Base-by-base conservation (phyloP, 1,140 invertebrate genomes). In the Steinernema feltiae region DNA sequence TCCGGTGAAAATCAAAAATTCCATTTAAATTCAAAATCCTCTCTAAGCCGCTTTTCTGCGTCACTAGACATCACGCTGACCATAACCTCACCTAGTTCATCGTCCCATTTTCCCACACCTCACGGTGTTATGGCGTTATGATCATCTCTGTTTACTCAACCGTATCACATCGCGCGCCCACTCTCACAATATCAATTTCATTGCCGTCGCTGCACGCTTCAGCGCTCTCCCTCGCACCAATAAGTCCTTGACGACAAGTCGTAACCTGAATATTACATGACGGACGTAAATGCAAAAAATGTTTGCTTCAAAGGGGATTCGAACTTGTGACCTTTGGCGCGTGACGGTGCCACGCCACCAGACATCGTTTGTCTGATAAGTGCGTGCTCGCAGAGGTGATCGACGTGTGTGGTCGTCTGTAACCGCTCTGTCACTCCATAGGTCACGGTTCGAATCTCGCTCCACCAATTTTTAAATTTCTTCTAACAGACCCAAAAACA, bases 61-160 rank as follows among this genome's bases (percentile, higher is more conserved):
- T 7, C 18, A 7, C 7, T 18, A 41, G 35, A 7, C 7, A 41
- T 41, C 7, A 41, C 18, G 7, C 18, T 18, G 7, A 41, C 35
- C 18, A 41, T 41, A 18, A 41, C 35, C 35, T 41, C 18, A 18
- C 35, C 35, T 3, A 63, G 53, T 63, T 63, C 53, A 63, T 27
- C 24, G 53, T 27, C 53, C 53, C 53, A 63, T 63, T 63, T 63
- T 63, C 53, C 53, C 53, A 63, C 53, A 63, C 53, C 53, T 63
- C 53, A 21, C 24, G 24, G 53, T 27, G 53, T 27, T 63, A 63
- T 63, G 53, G n/a, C n/a, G n/a, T n/a, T n/a, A n/a, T n/a, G n/a
- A n/a, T n/a, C n/a, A 63, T 63, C 53, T 27, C 53, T 63, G 53
- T 63, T 63, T 63, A 27, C 53, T 27, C 53, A 63, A 63, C 53